phyloP scores from a whole-genome alignment of 92 coral and sea anemone genomes.

The Metridium senile region DNA sequence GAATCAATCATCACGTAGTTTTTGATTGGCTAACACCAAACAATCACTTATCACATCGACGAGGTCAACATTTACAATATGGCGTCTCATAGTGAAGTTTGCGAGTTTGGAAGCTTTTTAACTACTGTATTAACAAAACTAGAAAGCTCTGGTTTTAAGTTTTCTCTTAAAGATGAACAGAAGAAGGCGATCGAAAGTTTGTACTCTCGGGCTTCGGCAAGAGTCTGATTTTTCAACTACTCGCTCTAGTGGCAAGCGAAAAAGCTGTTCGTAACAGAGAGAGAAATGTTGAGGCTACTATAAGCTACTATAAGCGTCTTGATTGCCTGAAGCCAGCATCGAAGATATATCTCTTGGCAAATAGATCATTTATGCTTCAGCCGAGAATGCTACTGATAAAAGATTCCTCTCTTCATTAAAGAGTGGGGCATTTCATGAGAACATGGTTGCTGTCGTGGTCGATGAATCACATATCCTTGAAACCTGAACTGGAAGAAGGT shows the following conservation, averaged over 20 bases:
- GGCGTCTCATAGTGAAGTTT: slow-evolving; percentile 10
- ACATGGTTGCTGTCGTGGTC: slow-evolving; percentile 37
- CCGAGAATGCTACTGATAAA: slow-evolving; percentile 38
- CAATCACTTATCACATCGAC: too few species aligned
- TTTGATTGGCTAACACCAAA: neutral
- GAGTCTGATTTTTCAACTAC: slow-evolving; percentile 21
- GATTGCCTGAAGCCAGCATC: slow-evolving; percentile 28
- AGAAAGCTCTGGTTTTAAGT: slow-evolving; percentile 9
- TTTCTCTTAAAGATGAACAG: slow-evolving; percentile 30
- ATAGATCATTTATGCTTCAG: slow-evolving; percentile 26
- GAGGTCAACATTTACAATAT: neutral
- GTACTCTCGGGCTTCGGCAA: neutral
- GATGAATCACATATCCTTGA: slow-evolving; percentile 45
- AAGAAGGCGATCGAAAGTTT: slow-evolving; percentile 19
- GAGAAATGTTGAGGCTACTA: too few species aligned
- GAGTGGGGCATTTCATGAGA: slow-evolving; percentile 26
- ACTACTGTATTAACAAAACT: neutral
- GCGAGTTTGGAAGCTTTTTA: slow-evolving; percentile 10
- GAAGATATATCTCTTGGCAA: slow-evolving; percentile 32
- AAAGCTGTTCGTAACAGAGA: neutral
- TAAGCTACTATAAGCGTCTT: too few species aligned
- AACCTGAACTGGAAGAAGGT: slow-evolving; percentile 49
- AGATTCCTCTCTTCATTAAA: slow-evolving; percentile 11
- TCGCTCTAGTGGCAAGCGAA: slow-evolving; percentile 18
- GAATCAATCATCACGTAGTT: neutral